phyloP scores from a whole-genome alignment of 2,797 vertebrate genomes.

The Sarcophilus harrisii region DNA sequence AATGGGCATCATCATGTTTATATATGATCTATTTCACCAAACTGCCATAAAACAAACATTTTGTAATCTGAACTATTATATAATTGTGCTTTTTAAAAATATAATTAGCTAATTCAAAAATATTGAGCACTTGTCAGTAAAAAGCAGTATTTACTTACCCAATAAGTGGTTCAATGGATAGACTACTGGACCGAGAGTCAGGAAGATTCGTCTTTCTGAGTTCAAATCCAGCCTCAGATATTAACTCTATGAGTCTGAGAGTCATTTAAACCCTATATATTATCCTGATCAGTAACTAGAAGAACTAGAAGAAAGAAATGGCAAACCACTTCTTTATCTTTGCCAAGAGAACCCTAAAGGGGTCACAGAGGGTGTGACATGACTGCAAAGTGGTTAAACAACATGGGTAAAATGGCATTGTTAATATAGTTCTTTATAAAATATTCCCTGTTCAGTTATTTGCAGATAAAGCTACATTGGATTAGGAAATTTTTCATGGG shows the following conservation, averaged over 20 bases:
- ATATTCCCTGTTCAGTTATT: not conserved
- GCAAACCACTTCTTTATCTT: not conserved
- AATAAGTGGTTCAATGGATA: accelerated
- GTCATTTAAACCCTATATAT: not conserved
- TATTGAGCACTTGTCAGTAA: not conserved
- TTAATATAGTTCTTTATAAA: not conserved
- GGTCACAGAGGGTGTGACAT: not conserved
- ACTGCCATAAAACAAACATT: not conserved
- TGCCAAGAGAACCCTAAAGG: not conserved
- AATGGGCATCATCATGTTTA: not conserved
- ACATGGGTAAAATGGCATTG: not conserved
- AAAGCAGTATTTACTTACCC: not conserved
- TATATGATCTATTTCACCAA: not conserved
- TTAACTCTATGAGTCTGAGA: not conserved
- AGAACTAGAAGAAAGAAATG: not conserved
- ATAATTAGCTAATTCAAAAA: not conserved
- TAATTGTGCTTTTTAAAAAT: not conserved
- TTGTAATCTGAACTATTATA: not conserved
- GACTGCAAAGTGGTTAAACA: not conserved
- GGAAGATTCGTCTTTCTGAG: not conserved
- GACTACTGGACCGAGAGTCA: not conserved
- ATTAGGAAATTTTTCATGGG: not conserved
- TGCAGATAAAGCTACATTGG: not conserved
- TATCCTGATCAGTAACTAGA: not conserved
- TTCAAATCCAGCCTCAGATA: accelerated